phyloP scores from a whole-genome alignment of 2,888 invertebrate species.

The Agrilus mali region DNA sequence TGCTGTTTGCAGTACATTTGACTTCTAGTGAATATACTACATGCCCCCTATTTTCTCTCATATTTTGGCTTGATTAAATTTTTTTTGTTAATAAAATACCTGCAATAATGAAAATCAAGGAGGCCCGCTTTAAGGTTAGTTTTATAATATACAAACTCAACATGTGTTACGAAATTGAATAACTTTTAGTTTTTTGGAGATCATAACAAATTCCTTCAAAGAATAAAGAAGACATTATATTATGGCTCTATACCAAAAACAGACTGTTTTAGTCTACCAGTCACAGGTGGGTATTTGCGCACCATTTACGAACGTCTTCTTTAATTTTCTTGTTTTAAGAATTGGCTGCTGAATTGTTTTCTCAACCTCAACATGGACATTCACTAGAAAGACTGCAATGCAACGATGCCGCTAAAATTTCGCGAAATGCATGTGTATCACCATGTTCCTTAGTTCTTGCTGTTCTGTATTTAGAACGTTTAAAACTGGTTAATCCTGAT shows the following conservation, averaged over 20 bases:
- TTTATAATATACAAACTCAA: too few species aligned
- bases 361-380: conserved; percentile 60
- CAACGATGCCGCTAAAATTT: conserved; percentile 64
- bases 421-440: conserved; percentile 71
- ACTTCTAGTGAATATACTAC: too few species aligned
- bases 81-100: too few species aligned
- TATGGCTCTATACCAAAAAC: conserved; percentile 68
- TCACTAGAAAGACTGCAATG: conserved; percentile 65
- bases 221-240: conserved; percentile 80
- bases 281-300: conserved; percentile 52
- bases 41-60: too few species aligned
- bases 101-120: too few species aligned
- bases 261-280: conserved; percentile 60
- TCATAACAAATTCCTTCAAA: conserved; percentile 65
- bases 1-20: too few species aligned
- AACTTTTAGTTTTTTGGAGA: conserved; percentile 47
- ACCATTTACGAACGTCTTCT: neutral
- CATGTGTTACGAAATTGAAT: too few species aligned
- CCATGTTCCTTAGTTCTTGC: conserved; percentile 90
- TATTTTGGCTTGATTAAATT: too few species aligned
- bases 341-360: conserved; percentile 75
- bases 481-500: conserved; percentile 67
- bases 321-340: conserved; percentile 39
- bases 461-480: conserved; percentile 82
- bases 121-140: too few species aligned